phyloP scores from a whole-genome alignment of 2,888 invertebrate genomes.

The Parapristionchus giblindavisi region DNA sequence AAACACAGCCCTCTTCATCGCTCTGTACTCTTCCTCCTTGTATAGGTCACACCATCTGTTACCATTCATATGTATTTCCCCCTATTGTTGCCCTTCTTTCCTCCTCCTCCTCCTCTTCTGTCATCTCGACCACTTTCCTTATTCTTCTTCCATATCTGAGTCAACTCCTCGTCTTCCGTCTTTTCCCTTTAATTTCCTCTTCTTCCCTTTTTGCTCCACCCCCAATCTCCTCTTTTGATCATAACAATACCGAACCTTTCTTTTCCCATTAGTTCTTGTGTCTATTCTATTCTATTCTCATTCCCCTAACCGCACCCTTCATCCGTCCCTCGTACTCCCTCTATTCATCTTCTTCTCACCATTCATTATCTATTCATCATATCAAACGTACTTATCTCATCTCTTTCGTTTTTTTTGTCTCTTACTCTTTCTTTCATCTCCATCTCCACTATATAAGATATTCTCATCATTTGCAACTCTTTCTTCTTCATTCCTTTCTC shows the following conservation, averaged over 20 bases:
- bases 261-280: background rate
- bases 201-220: constrained; percentile 22
- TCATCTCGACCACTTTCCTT: background rate
- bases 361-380: constrained; percentile 10
- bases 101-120: background rate
- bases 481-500: background rate
- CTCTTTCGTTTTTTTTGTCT: background rate
- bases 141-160: constrained; percentile 18
- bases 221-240: constrained; percentile 16
- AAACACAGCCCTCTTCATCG: background rate
- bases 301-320: no score
- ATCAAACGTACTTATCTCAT: constrained; percentile 7
- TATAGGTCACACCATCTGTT: constrained; percentile 29
- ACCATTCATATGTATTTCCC: constrained; percentile 7
- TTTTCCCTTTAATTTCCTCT: constrained; percentile 28
- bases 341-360: background rate
- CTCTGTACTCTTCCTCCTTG: background rate
- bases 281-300: no score
- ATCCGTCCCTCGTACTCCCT: no score
- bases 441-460: background rate
- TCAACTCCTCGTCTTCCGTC: constrained; percentile 4
- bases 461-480: background rate
- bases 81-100: no score
- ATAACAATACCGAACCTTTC: no score
- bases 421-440: background rate